Evolutionary conservation across 2,888 invertebrate species (phyloP).

Genomic region (Lepidocyrtoides sp.): DNA sequence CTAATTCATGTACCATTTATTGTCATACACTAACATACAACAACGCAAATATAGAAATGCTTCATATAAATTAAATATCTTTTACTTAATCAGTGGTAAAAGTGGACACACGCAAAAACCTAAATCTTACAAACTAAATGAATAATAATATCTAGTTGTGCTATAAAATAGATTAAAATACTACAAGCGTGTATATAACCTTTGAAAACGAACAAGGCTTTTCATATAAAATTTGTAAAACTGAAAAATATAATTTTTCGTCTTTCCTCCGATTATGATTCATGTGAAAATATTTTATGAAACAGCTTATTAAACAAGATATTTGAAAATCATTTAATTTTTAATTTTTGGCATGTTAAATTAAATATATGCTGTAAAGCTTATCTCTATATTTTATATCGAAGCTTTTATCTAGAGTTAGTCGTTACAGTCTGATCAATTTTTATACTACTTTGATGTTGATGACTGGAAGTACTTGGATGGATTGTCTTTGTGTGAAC

Average conservation of each 20-base stretch:
- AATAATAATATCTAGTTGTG: neutral
- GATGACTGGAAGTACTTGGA: conserved; percentile 55
- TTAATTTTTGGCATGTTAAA: conserved; percentile 66
- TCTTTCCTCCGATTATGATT: neutral
- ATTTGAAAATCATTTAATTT: neutral
- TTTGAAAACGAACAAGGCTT: conserved; percentile 29
- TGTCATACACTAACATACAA: conserved; percentile 65
- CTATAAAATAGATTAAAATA: neutral
- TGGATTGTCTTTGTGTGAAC: conserved; percentile 33
- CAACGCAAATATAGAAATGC: too few species aligned
- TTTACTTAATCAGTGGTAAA: conserved; percentile 44
- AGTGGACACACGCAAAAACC: conserved; percentile 23
- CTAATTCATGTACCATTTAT: conserved; percentile 72
- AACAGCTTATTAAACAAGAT: neutral
- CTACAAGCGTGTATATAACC: conserved; percentile 29
- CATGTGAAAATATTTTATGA: neutral
- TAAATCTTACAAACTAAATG: neutral
- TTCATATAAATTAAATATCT: neutral
- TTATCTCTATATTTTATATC: neutral
- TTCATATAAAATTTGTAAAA: conserved; percentile 27
- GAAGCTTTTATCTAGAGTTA: conserved; percentile 64
- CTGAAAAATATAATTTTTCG: neutral
- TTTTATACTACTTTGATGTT: conserved; percentile 69
- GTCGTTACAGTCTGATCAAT: conserved; percentile 76
- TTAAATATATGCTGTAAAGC: neutral